Base-by-base conservation (phyloP, 2,113 vertebrate species). In the Ophthalmolycus amberensis region DNA sequence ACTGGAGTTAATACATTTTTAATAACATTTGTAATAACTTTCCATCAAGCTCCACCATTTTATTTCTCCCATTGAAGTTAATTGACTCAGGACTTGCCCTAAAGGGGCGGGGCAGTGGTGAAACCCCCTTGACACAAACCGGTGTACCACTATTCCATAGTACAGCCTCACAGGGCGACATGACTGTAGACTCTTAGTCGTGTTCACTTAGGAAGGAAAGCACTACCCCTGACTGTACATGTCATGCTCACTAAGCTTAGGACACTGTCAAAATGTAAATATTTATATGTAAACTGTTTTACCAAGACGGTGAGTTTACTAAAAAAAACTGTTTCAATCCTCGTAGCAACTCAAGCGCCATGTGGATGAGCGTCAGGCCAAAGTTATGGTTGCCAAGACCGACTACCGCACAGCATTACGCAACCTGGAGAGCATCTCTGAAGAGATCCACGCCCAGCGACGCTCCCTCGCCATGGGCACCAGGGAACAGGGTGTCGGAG, bases 401-500 rank as follows among this genome's bases (percentile, higher is more conserved):
- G 96, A 99, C 86, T 99, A 99, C 81, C 97, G 97, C 81, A 92
- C 96, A 0, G 97, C 98, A 0, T 89, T 99, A 58, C 96, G 96
- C 83, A 98, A 96, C 85, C 94, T 99, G 68, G 98, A 99, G 92
- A 96, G 95, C 95, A 99, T 99, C 91, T 99, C 98, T 0, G 97
- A 99, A 3, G 98, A 99, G 96, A 99, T 99, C 80, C 98, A 99
- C 0, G 96, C 97, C 75, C 96, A 97, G 66, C 95, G 98, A 37
- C 95, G 97, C 22, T 96, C 96, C 68, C 85, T 95, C 0, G 91
- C 96, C 88, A 97, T 98, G 93, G 98, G 97, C 14, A 96, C 97
- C 18, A 95, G 98, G 32, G 96, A 96, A 37, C 95, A 96, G 3
- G 98, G 98, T 0, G 98, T 99, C 0, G 98, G 98, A 0, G 96